Evolutionary conservation across 2,113 vertebrate genomes (phyloP).

Genomic region (Calonectris borealis): DNA sequence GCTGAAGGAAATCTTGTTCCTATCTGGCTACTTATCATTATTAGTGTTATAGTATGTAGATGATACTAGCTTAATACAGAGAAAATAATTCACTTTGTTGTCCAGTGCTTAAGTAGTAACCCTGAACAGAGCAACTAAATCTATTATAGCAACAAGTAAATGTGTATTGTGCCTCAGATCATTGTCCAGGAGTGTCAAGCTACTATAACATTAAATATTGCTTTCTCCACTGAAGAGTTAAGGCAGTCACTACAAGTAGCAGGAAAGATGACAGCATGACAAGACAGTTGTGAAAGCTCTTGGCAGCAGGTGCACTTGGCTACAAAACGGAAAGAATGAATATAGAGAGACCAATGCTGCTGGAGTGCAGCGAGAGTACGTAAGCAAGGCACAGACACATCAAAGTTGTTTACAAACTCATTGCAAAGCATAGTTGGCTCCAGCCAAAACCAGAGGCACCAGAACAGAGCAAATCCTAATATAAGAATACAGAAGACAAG

Average conservation of each 20-base stretch:
- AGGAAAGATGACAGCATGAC: background rate
- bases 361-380: accelerated
- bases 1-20: background rate
- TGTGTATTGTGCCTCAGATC: background rate
- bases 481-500: background rate
- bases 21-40: background rate
- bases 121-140: background rate
- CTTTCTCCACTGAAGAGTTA: background rate
- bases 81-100: background rate
- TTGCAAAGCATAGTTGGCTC: background rate
- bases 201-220: background rate
- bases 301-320: background rate
- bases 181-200: background rate
- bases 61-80: background rate
- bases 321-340: background rate
- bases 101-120: background rate
- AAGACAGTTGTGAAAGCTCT: background rate
- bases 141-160: background rate
- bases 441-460: background rate
- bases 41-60: background rate
- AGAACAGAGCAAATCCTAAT: background rate
- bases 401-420: background rate
- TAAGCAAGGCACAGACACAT: background rate
- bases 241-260: background rate
- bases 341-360: background rate